Percentiles rank a stretch among this genome's conserved stretches.
These are phyloP conservation scores for Drosophila triauraria DNA, from an alignment of 1,140 invertebrate genomes.

Conservation along the genomic window DNA sequence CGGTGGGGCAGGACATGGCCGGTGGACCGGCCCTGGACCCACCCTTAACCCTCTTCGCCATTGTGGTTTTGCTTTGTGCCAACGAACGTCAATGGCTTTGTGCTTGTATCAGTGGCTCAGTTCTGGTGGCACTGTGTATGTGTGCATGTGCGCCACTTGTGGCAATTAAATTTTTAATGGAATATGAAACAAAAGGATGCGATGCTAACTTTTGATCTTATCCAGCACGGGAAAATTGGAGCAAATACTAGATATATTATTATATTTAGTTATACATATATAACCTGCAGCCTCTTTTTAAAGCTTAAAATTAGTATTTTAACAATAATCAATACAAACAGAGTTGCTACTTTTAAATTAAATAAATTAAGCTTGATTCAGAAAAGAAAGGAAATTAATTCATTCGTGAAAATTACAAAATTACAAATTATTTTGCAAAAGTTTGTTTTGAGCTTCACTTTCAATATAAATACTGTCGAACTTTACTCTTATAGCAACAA, in stretches of 20 bases:
- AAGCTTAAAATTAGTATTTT: neutral
- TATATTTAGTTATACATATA: neutral
- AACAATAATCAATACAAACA: neutral
- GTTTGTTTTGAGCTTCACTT: too few species aligned
- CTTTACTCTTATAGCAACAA: too few species aligned
- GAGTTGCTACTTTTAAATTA: too few species aligned
- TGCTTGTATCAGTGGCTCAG: slow-evolving; percentile 9
- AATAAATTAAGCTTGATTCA: too few species aligned
- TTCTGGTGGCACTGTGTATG: slow-evolving; percentile 5
- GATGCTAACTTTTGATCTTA: neutral
- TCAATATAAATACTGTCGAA: too few species aligned
- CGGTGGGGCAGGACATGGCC: slow-evolving; percentile 41
- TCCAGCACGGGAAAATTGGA: neutral
- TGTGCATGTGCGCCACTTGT: slow-evolving; percentile 20
- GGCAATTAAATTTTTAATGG: slow-evolving; percentile 43
- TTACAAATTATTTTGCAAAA: too few species aligned
- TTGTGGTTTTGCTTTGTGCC: slow-evolving; percentile 54
- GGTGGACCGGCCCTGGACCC: slow-evolving; percentile 33
- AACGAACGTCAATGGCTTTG: slow-evolving; percentile 20
- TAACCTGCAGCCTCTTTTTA: neutral
- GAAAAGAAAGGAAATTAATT: too few species aligned
- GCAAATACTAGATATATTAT: neutral
- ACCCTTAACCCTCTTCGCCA: slow-evolving; percentile 11
- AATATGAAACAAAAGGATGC: slow-evolving; percentile 34
- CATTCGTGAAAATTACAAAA: too few species aligned